Conservation (phyloP, 2,888 invertebrate genomes). For the Cosmorhoe ocellata region DNA sequence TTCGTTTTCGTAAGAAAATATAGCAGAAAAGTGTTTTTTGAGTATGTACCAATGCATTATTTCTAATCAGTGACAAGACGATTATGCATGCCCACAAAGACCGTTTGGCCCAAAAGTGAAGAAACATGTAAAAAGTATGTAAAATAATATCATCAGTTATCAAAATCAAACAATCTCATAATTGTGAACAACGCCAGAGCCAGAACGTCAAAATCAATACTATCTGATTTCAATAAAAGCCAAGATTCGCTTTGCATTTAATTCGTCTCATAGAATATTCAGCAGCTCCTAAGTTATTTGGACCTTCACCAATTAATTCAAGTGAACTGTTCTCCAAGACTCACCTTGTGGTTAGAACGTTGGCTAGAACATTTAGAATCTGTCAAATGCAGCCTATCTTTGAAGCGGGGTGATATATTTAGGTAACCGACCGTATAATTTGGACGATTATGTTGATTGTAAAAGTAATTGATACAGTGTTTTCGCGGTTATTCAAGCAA, state of each 20-base stretch:
- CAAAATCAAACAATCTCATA: too few relatives aligned
- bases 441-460: slow-evolving; percentile 10
- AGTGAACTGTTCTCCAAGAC: slow-evolving; percentile 18
- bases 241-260: slow-evolving; percentile 17
- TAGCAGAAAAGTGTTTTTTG: too few relatives aligned
- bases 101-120: too few relatives aligned
- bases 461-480: slow-evolving; percentile 2
- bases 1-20: too few relatives aligned
- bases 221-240: slow-evolving; percentile 18
- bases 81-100: too few relatives aligned
- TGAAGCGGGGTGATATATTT: slow-evolving; percentile 12
- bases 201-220: slow-evolving; percentile 20
- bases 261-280: slow-evolving; percentile 25
- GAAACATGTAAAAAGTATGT: too few relatives aligned
- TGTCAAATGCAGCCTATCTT: slow-evolving; percentile 25
- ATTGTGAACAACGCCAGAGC: not conserved
- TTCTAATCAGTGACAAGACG: too few relatives aligned
- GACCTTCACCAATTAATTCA: slow-evolving; percentile 25
- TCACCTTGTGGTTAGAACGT: slow-evolving; percentile 18
- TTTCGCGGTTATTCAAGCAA: not conserved
- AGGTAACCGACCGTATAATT: slow-evolving; percentile 13
- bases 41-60: too few relatives aligned
- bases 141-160: too few relatives aligned
- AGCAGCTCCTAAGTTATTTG: slow-evolving; percentile 25
- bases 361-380: slow-evolving; percentile 23